phyloP scores from a whole-genome alignment of 2,888 invertebrate genomes.

The Cyrtodaria siliqua region DNA sequence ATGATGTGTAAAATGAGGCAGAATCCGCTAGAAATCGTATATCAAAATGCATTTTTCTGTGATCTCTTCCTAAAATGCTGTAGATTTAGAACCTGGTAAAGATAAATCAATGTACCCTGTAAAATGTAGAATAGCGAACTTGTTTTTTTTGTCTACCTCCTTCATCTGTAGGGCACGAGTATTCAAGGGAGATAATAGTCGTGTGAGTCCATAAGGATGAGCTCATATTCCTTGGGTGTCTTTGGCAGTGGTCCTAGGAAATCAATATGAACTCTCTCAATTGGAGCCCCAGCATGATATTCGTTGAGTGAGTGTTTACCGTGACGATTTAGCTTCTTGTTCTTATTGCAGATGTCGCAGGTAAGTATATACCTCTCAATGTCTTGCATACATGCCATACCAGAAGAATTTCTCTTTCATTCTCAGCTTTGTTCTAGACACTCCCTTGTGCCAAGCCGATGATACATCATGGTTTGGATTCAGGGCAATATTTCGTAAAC shows the following conservation, averaged over 20 bases:
- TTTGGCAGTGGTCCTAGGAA: background rate
- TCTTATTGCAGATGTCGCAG: background rate
- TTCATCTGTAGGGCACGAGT: too few species aligned
- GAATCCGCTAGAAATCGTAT: too few species aligned
- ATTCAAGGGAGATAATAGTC: too few species aligned
- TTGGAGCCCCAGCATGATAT: background rate
- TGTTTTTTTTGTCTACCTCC: too few species aligned
- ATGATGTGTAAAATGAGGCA: too few species aligned
- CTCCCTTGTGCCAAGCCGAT: background rate
- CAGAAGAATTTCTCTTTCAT: background rate
- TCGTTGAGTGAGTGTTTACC: background rate
- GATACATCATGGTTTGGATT: background rate
- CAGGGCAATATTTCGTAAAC: background rate
- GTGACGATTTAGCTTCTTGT: background rate
- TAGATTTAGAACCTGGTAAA: too few species aligned
- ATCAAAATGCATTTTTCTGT: too few species aligned
- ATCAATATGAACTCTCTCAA: constrained; percentile 1
- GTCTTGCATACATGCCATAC: background rate
- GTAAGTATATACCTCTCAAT: background rate
- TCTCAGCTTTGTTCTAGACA: background rate
- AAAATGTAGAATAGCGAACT: too few species aligned
- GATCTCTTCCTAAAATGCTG: too few species aligned
- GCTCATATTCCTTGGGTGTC: background rate
- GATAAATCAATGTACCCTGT: too few species aligned
- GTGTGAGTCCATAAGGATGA: too few species aligned